phyloP scores from a whole-genome alignment of 2,113 vertebrate species.

The Oncorhynchus kisutch region DNA sequence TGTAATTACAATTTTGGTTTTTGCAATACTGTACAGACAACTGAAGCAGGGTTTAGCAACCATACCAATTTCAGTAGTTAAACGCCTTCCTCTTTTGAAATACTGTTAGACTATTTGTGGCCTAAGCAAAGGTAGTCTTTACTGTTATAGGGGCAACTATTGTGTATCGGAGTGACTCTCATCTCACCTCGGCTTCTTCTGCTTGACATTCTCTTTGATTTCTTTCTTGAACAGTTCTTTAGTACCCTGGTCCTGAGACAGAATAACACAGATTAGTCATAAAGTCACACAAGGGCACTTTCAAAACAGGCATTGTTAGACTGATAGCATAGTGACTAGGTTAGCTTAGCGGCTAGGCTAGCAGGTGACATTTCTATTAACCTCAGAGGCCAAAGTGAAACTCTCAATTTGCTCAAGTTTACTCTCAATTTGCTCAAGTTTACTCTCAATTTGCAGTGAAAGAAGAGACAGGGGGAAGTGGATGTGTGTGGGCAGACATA shows the following conservation, averaged over 20 bases:
- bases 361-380: constrained; percentile 65
- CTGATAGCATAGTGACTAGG: constrained; percentile 19
- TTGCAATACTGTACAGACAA: background rate
- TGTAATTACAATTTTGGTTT: too few species aligned
- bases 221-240: constrained; percentile 49
- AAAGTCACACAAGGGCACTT: constrained; percentile 36
- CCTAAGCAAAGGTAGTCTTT: background rate
- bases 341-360: constrained; percentile 12
- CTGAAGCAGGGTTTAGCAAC: background rate
- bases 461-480: background rate
- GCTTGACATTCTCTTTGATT: constrained; percentile 40
- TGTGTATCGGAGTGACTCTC: background rate
- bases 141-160: background rate
- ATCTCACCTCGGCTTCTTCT: constrained; percentile 51
- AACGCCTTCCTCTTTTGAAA: constrained; percentile 4
- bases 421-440: constrained; percentile 1
- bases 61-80: background rate
- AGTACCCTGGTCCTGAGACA: constrained; percentile 50
- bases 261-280: constrained; percentile 42
- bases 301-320: constrained; percentile 40
- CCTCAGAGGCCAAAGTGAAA: constrained; percentile 50
- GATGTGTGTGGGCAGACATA: constrained; percentile 9
- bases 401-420: constrained; percentile 22
- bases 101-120: background rate
- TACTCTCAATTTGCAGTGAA: background rate